A percentile compares a stretch with the other conserved stretches of the same genome.
These are phyloP conservation scores for Taeniopygia guttata DNA, from an alignment of 2,797 vertebrate genomes.

Conservation along the genomic window DNA sequence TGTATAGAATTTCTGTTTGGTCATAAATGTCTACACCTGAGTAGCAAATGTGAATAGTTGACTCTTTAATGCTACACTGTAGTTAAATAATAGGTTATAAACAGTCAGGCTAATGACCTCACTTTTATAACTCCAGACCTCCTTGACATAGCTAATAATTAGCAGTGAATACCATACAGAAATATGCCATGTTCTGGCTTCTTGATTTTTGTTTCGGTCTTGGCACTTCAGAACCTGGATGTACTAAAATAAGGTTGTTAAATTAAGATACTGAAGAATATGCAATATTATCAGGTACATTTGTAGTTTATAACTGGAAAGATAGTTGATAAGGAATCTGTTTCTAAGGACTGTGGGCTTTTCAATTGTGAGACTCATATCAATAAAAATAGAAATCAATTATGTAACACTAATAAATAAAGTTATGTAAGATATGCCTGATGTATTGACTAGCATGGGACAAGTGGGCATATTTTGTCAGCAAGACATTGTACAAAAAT, in stretches of 20 bases:
- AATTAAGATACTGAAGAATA: slow-evolving; percentile 31
- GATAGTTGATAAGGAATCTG: not conserved
- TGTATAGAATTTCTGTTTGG: slow-evolving; percentile 3
- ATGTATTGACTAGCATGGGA: not conserved
- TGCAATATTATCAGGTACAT: not conserved
- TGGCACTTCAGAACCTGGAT: slow-evolving; percentile 56
- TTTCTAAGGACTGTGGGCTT: not conserved
- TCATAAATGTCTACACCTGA: not conserved
- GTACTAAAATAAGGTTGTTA: slow-evolving; percentile 46
- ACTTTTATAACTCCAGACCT: slow-evolving; percentile 53
- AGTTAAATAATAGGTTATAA: slow-evolving; percentile 63
- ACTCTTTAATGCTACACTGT: not conserved
- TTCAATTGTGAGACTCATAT: not conserved
- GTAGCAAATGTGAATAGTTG: not conserved
- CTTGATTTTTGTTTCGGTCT: slow-evolving; percentile 55
- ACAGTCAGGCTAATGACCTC: slow-evolving; percentile 58
- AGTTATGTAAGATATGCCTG: not conserved
- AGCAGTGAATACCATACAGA: slow-evolving; percentile 69
- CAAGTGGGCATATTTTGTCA: not conserved
- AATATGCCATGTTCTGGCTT: slow-evolving; percentile 52
- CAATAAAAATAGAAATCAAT: slow-evolving; percentile 39
- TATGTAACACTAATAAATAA: not conserved
- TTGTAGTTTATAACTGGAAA: slow-evolving; percentile 22
- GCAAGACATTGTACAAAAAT: not conserved
- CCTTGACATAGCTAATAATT: slow-evolving; percentile 63